Conservation (phyloP, 1,140 invertebrate species). For the Nasonia vitripennis region DNA sequence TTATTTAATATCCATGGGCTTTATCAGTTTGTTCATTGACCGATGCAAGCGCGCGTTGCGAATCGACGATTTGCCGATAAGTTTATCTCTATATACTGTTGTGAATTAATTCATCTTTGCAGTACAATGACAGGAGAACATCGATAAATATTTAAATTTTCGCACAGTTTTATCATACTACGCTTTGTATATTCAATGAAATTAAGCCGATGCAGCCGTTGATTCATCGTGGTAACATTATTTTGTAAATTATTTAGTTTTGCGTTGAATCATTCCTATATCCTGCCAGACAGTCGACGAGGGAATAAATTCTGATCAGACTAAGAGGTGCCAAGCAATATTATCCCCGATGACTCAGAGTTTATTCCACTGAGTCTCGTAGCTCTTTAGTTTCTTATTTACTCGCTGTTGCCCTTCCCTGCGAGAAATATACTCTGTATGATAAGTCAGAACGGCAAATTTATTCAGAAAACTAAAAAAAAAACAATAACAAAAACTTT, state of each 20-base stretch:
- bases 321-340: constrained; percentile 11
- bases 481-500: no score
- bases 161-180: no score
- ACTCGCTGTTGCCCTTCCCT: not conserved
- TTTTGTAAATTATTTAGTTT: not conserved
- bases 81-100: not conserved
- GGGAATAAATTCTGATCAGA: constrained; percentile 3
- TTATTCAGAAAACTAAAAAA: no score
- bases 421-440: not conserved
- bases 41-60: no score
- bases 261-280: not conserved
- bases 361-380: not conserved
- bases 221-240: not conserved
- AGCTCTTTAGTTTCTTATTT: constrained; percentile 5
- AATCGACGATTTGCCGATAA: not conserved
- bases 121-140: no score
- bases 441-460: not conserved
- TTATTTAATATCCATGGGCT: not conserved
- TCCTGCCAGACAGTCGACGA: not conserved
- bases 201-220: no score
- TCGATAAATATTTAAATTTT: no score
- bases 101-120: not conserved
- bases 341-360: constrained; percentile 17
- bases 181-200: no score
- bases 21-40: not conserved